Conservation (phyloP, 2,113 vertebrate species). For the Carassius carassius region DNA sequence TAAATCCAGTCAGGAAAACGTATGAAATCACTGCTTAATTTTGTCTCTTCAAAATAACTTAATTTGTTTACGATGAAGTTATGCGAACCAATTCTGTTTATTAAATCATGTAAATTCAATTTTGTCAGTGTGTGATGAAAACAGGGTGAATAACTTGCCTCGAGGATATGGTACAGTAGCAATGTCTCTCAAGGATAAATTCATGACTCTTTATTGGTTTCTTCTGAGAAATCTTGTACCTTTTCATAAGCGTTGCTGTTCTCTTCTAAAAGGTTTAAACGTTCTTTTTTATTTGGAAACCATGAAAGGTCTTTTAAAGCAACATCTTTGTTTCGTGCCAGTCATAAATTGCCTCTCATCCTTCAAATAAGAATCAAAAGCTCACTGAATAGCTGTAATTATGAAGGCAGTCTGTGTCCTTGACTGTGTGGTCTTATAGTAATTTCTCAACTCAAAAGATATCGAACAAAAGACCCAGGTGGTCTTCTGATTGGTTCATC, state of each 20-base stretch:
- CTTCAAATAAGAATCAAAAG: conserved; percentile 14
- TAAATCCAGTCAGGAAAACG: too few relatives aligned
- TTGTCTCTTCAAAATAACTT: neutral
- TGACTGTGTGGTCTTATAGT: conserved; percentile 39
- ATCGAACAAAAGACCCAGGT: conserved; percentile 39
- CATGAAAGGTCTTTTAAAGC: neutral
- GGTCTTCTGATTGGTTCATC: conserved; percentile 37
- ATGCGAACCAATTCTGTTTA: neutral
- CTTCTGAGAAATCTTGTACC: neutral
- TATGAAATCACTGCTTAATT: neutral
- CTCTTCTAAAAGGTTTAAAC: conserved; percentile 8
- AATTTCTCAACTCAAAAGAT: conserved; percentile 36
- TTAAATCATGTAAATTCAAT: neutral
- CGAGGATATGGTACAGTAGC: neutral
- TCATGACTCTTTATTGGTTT: neutral
- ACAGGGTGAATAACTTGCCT: neutral
- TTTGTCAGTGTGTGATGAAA: neutral
- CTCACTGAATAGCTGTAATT: conserved; percentile 20
- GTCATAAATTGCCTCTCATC: conserved; percentile 36
- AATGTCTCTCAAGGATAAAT: neutral
- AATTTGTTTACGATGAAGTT: neutral
- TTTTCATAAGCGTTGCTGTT: neutral
- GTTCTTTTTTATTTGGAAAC: conserved; percentile 4
- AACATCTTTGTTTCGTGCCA: neutral
- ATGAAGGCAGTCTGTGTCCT: conserved; percentile 37